phyloP scores from a whole-genome alignment of 2,888 invertebrate genomes.

The Prionchulus punctatus region DNA sequence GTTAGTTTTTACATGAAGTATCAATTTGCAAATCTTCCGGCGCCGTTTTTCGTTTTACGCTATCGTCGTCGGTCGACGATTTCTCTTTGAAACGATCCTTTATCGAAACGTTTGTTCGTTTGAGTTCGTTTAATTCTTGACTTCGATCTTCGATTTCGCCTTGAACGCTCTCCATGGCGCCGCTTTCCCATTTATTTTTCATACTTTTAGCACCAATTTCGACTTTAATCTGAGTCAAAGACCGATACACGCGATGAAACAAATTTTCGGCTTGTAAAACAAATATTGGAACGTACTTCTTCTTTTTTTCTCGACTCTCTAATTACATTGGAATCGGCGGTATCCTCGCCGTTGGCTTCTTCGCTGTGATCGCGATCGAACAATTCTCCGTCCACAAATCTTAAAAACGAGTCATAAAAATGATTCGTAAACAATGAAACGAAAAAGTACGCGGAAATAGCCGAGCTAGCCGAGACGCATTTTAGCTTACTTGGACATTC shows the following conservation, averaged over 20 bases:
- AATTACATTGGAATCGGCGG: slow-evolving; percentile 19
- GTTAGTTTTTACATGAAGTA: neutral
- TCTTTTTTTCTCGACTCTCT: slow-evolving; percentile 17
- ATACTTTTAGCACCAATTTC: slow-evolving; percentile 21
- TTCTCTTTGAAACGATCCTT: slow-evolving; percentile 27
- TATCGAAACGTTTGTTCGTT: slow-evolving; percentile 22
- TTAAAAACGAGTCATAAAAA: no score
- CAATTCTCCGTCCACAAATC: neutral
- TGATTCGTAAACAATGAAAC: no score
- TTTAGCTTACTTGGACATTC: slow-evolving; percentile 6
- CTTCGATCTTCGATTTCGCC: slow-evolving; percentile 21
- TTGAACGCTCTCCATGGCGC: slow-evolving; percentile 22
- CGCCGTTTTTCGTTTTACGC: neutral
- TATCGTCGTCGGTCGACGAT: slow-evolving; percentile 14
- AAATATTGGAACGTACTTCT: no score
- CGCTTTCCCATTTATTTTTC: slow-evolving; percentile 32
- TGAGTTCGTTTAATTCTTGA: slow-evolving; percentile 26
- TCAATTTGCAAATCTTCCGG: neutral
- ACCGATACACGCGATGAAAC: no score
- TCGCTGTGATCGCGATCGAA: neutral
- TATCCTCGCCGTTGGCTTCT: neutral
- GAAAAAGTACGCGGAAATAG: slow-evolving; percentile 10
- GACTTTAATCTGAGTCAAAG: slow-evolving; percentile 9
- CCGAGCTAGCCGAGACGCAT: no score
- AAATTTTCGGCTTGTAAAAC: no score